These are phyloP conservation scores for Chrysotoxum bicinctum DNA, from an alignment of 2,888 invertebrate species.

Conservation along the genomic window DNA sequence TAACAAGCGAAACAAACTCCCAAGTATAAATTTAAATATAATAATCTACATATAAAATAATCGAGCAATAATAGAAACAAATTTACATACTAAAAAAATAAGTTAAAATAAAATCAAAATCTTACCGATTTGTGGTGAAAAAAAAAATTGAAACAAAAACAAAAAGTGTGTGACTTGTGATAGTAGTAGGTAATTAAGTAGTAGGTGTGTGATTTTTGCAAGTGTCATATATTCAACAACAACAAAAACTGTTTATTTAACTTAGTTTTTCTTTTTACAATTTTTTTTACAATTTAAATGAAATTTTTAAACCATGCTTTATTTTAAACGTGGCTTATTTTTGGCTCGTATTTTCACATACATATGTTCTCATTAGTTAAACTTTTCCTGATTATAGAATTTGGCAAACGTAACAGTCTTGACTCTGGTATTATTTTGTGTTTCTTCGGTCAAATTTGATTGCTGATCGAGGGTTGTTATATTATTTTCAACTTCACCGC, in stretches of 20 bases:
- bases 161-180: conserved; percentile 61
- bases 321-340: conserved; percentile 74
- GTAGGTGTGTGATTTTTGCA: conserved; percentile 32
- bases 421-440: background rate
- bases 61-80: background rate
- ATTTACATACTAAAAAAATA: conserved; percentile 11
- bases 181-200: conserved; percentile 35
- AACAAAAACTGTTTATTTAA: conserved; percentile 15
- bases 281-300: background rate
- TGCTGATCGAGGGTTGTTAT: background rate
- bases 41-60: background rate
- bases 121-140: conserved; percentile 66
- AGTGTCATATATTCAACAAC: conserved; percentile 40
- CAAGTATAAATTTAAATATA: conserved; percentile 25
- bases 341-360: background rate
- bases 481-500: background rate
- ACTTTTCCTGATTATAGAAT: conserved; percentile 32
- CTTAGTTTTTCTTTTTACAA: conserved; percentile 8
- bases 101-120: conserved; percentile 28
- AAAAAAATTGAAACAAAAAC: conserved; percentile 66
- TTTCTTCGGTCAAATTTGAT: conserved; percentile 28
- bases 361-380: background rate
- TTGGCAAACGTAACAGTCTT: conserved; percentile 26
- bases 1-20: too few relatives aligned
- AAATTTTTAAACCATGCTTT: conserved; percentile 74